phyloP scores from a whole-genome alignment of 2,888 invertebrate species.

The Tolmerus cingulatus region DNA sequence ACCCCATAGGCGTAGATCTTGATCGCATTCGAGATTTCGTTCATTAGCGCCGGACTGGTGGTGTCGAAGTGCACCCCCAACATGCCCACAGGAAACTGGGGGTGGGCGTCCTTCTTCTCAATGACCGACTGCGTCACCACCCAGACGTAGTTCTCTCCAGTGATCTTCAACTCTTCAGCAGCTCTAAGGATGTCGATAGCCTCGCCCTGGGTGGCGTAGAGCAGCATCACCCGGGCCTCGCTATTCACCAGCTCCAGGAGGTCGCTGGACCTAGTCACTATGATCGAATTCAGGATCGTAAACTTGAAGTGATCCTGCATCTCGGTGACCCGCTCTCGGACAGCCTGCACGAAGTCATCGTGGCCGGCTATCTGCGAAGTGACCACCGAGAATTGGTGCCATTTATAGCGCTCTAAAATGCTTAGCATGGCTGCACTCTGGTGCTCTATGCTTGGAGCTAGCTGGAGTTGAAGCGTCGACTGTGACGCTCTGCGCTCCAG shows the following conservation, averaged over 20 bases:
- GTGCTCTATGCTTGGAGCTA: conserved; percentile 96
- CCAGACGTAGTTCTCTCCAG: conserved; percentile 91
- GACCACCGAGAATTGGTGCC: conserved; percentile 95
- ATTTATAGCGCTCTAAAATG: conserved; percentile 93
- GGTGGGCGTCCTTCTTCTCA: conserved; percentile 77
- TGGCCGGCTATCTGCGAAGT: conserved; percentile 94
- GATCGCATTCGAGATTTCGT: conserved; percentile 88
- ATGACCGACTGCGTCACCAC: conserved; percentile 95
- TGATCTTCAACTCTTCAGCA: conserved; percentile 63
- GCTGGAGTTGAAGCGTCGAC: conserved; percentile 87
- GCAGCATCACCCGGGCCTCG: conserved; percentile 90
- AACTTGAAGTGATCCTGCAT: conserved; percentile 82
- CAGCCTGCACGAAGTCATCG: conserved; percentile 94
- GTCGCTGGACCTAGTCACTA: conserved; percentile 80
- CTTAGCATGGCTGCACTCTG: conserved; percentile 94
- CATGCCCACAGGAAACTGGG: conserved; percentile 90
- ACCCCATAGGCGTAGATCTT: conserved; percentile 92
- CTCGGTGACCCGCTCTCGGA: conserved; percentile 84
- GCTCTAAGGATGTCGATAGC: conserved; percentile 78
- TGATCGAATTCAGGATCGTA: conserved; percentile 85
- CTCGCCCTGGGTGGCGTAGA: conserved; percentile 89
- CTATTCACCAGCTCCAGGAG: conserved; percentile 84
- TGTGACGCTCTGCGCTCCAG: conserved; percentile 81
- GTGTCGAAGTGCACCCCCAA: conserved; percentile 93
- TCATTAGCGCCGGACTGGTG: conserved; percentile 79